Base-by-base conservation (phyloP, 2,113 vertebrate species). In the Periophthalmodon schlosseri region DNA sequence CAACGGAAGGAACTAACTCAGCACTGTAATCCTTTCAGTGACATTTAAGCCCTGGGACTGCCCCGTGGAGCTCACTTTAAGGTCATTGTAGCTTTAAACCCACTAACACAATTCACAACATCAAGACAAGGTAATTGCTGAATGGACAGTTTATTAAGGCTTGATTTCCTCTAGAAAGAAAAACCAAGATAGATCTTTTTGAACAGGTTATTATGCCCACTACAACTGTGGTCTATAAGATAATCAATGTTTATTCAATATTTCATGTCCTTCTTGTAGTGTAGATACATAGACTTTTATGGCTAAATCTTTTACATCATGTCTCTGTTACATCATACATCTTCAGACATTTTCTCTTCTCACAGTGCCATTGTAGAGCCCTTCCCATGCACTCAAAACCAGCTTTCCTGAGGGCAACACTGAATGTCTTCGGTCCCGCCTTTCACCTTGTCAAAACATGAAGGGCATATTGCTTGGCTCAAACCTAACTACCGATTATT, bases 91-190 rank as follows among this genome's bases (percentile, higher is more conserved):
- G 28, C 5, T 72, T 28, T 60, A 71, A 20, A 69, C 23, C 49
- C 12, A 70, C 52, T 46, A 21, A 71, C 36, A 77, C 4, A 81
- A 88, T 71, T 74, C 56, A 88, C 10, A 69, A 86, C 67, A 86
- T 86, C 70, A 85, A 82, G 77, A 90, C 78, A 82, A 77, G 71
- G 69, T 80, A 33, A 88, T 91, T 95, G 94, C 94, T 95, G 93
- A 95, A 93, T 91, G 93, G 91, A 93, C 91, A 91, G 90, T 96
- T 96, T 97, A 97, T 97, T 96, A 96, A 97, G 96, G 95, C 96
- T 96, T 94, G 94, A 95, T 93, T 94, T 95, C 92, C 93, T 94
- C 93, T 94, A 93, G 67, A 86, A 92, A 94, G 90, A 89, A 91
- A 90, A 91, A 89, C 79, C 94, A 93, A 94, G 85, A 90, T 85